Evolutionary conservation across 2,888 invertebrate species (phyloP).

Genomic region (Alsophila aescularia): DNA sequence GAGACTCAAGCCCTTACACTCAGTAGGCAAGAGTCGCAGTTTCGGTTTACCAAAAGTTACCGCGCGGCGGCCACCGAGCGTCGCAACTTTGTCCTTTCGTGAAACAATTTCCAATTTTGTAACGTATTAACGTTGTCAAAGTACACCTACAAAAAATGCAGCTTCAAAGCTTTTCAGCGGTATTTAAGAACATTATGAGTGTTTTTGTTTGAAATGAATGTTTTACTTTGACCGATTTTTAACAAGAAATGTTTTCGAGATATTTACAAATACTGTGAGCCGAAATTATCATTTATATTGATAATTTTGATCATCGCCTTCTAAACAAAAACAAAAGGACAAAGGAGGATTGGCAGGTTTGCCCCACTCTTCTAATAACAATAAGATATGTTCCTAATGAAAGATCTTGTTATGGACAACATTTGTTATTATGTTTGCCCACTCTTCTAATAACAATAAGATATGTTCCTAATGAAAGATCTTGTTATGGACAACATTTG

Average conservation of each 20-base stretch:
- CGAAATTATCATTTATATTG: too few species aligned
- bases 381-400: too few species aligned
- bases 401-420: too few species aligned
- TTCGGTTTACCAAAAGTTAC: constrained; percentile 23
- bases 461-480: too few species aligned
- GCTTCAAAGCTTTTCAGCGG: not conserved
- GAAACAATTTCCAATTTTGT: constrained; percentile 14
- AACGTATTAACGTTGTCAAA: constrained; percentile 3
- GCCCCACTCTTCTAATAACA: too few species aligned
- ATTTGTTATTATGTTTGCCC: too few species aligned
- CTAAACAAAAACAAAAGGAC: too few species aligned
- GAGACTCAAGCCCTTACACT: not conserved
- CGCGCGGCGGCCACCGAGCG: constrained; percentile 8
- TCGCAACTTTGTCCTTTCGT: constrained; percentile 22
- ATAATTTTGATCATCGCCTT: too few species aligned
- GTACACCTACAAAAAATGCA: not conserved
- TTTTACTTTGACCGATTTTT: not conserved
- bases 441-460: too few species aligned
- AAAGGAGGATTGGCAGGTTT: too few species aligned
- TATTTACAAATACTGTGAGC: too few species aligned
- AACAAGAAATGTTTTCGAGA: not conserved
- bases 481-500: too few species aligned
- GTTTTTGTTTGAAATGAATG: not conserved
- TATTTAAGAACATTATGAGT: not conserved
- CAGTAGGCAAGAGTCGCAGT: constrained; percentile 10